phyloP scores from a whole-genome alignment of 2,797 vertebrate species.

The Peromyscus attwateri region DNA sequence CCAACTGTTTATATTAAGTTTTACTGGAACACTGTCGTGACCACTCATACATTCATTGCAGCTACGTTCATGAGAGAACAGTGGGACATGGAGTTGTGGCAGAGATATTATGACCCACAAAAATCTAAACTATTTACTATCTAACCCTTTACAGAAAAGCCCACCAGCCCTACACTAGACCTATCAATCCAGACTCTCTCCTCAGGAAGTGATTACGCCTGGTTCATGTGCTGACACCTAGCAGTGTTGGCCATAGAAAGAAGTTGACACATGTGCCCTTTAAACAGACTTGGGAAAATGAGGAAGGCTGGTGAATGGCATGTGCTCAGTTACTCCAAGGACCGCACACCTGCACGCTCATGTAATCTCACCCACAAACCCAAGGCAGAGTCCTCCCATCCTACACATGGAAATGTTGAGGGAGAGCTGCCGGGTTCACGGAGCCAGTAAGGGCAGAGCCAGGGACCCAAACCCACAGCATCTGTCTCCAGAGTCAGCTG shows the following conservation, averaged over 20 bases:
- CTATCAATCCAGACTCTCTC: neutral
- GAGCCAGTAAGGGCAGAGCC: neutral
- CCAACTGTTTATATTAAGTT: neutral
- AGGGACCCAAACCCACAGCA: neutral
- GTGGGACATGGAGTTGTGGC: neutral
- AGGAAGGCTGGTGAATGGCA: neutral
- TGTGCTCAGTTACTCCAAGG: neutral
- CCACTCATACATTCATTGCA: neutral
- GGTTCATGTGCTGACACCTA: neutral
- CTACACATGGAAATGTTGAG: neutral
- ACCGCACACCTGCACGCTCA: neutral
- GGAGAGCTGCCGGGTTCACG: neutral
- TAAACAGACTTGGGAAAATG: neutral
- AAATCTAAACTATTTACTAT: neutral
- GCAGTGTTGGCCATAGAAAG: neutral
- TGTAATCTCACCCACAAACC: neutral
- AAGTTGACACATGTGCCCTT: neutral
- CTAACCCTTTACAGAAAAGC: neutral
- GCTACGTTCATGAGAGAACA: neutral
- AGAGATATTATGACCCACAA: neutral
- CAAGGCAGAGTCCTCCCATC: neutral
- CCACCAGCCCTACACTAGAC: neutral
- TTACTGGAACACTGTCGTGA: neutral
- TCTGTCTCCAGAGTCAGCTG: neutral
- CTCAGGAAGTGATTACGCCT: neutral